phyloP scores from a whole-genome alignment of 1,140 invertebrate genomes.

The Apolygus lucorum region DNA sequence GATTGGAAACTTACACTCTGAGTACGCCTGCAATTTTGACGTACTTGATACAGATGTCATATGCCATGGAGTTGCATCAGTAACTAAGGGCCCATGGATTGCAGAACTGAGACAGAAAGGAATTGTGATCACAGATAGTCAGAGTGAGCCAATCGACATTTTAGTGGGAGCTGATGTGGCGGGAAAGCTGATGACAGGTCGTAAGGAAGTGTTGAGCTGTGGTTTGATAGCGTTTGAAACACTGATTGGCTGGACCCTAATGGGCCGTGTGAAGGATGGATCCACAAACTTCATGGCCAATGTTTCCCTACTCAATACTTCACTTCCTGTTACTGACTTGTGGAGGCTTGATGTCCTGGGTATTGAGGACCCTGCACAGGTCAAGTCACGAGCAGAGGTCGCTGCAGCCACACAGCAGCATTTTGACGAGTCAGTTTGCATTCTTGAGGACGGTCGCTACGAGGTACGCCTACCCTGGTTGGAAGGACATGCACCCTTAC shows the following conservation, averaged over 20 bases:
- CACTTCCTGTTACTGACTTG: too few species aligned
- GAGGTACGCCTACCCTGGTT: too few species aligned
- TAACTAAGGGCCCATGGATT: not conserved
- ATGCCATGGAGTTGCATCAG: not conserved
- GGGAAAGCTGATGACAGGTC: slow-evolving; percentile 10
- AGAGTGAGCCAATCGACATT: not conserved
- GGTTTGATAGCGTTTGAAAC: slow-evolving; percentile 17
- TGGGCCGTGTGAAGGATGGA: slow-evolving; percentile 25
- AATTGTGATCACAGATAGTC: not conserved
- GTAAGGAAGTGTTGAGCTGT: not conserved
- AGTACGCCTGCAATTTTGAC: slow-evolving; percentile 22
- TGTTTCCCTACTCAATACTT: too few species aligned
- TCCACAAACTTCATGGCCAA: slow-evolving; percentile 29
- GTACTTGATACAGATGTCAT: slow-evolving; percentile 18
- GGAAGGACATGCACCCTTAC: not conserved
- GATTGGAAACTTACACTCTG: not conserved
- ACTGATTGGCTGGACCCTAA: not conserved
- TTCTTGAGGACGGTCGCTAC: too few species aligned
- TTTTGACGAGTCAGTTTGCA: too few species aligned
- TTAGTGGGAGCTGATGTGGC: slow-evolving; percentile 10
- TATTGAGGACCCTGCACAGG: too few species aligned
- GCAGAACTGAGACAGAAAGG: not conserved
- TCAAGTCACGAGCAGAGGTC: too few species aligned
- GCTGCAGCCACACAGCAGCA: too few species aligned
- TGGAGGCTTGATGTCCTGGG: too few species aligned